These are phyloP conservation scores for Synergus itoensis DNA, from an alignment of 2,888 invertebrate genomes.

Conservation along the genomic window DNA sequence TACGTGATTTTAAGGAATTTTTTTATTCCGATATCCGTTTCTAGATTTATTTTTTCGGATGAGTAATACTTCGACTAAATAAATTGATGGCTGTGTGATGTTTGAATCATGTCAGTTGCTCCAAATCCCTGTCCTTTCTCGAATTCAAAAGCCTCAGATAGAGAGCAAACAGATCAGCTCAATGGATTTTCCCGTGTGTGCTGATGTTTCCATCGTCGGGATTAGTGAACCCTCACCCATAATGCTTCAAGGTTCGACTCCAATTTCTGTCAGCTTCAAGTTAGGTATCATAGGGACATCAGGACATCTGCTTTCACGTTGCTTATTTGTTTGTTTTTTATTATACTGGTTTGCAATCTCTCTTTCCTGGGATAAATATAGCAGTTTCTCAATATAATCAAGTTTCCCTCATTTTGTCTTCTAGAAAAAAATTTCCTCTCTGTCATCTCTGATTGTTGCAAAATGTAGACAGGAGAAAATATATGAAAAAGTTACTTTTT, in stretches of 20 bases:
- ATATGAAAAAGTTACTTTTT: too few relatives aligned
- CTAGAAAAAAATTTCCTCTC: not conserved
- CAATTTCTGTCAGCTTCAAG: slow-evolving; percentile 7
- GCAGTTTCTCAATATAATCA: not conserved
- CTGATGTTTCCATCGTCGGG: slow-evolving; percentile 36
- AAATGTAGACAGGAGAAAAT: not conserved
- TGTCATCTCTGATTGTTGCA: not conserved
- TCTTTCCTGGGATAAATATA: not conserved
- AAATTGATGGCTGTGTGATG: not conserved
- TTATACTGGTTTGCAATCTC: not conserved
- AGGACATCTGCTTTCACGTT: slow-evolving; percentile 23
- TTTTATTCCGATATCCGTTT: not conserved
- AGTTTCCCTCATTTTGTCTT: not conserved
- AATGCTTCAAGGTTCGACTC: not conserved
- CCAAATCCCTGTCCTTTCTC: not conserved
- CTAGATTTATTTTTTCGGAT: not conserved
- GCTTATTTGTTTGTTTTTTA: slow-evolving; percentile 8
- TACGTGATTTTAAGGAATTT: too few relatives aligned
- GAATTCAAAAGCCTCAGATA: slow-evolving; percentile 9
- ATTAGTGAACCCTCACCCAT: slow-evolving; percentile 28
- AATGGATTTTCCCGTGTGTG: slow-evolving; percentile 30
- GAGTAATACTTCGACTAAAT: slow-evolving; percentile 26
- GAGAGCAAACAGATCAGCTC: slow-evolving; percentile 18
- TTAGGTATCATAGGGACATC: not conserved
- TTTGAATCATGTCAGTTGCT: not conserved